Evolutionary conservation across 2,797 vertebrate genomes (phyloP), one percentile per base, ranked within the genome.

Genomic region (Enteromius treurensis): DNA sequence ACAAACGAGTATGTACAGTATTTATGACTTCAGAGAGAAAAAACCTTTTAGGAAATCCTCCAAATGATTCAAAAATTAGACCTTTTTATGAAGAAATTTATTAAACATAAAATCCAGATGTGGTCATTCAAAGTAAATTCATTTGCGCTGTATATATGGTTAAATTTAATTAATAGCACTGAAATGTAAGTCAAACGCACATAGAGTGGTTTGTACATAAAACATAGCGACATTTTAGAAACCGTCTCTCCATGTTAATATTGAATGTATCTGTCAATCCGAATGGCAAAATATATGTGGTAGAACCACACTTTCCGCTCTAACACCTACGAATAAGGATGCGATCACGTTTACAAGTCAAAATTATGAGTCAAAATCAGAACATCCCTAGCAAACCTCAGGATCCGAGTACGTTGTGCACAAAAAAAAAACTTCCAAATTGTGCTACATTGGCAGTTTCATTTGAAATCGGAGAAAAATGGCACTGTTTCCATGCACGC

Each of bases 361-460:
- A 81, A 77, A 26, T 77, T 9, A 80, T 70, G 21, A 60, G 68
- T 77, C 76, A 77, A 64, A 77, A 45, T 49, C 23, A 64, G 58
- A 77, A 15, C 40, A 14, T 45, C 40, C 58, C 42, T 32, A 29
- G 58, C 26, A 77, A 47, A 77, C 40, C 58, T 77, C 58, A 47
- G 32, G 67, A 58, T 47, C 8, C 19, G 65, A 55, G 15, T 29
- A 45, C 1, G 53, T 21, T 10, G 13, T 62, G 13, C 7, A 60
- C 14, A 71, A 60, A 76, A 14, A 76, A 23, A 60, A 19, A 14
- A 15, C 17, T 14, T 55, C 29, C 32, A 73, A 47, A 64, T 17
- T 70, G 5, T 64, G 29, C 45, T 8, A 3, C 29, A 51, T 40
- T 60, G 17, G n/a, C 37, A 23, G 14, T 68, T 76, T 69, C 32